Evolutionary conservation across 37 sponge, comb jelly and placozoan species (phyloP).

Genomic region (Aphrocallistes beatrix): DNA sequence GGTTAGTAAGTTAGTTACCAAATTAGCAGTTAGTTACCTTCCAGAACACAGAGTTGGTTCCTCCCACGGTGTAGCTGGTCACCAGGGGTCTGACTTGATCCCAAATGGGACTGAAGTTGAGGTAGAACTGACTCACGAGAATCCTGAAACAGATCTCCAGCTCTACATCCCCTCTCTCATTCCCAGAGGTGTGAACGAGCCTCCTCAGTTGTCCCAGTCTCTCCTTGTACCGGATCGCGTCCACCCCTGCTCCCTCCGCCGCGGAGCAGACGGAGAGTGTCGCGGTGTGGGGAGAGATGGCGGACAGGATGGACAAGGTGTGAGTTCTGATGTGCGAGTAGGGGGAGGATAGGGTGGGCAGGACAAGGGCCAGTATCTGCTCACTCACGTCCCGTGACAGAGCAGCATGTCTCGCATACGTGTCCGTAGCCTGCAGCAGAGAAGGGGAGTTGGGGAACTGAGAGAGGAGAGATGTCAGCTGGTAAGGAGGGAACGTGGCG

Average conservation of each 20-base stretch:
- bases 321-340: not conserved
- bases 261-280: not conserved
- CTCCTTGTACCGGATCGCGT: not conserved
- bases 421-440: not conserved
- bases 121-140: constrained; percentile 59
- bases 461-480: not conserved
- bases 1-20: no score
- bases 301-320: not conserved
- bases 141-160: constrained; percentile 49
- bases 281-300: not conserved
- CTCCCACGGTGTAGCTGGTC: constrained; percentile 44
- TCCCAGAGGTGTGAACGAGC: not conserved
- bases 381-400: not conserved
- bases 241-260: not conserved
- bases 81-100: constrained; percentile 41
- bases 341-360: not conserved
- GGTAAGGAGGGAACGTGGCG: not conserved
- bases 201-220: not conserved
- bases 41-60: constrained; percentile 60
- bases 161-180: not conserved
- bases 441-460: not conserved
- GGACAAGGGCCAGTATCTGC: not conserved
- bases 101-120: constrained; percentile 81
- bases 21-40: no score
- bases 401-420: not conserved